A percentile compares a stretch with the other conserved stretches of the same genome.
Conservation (phyloP, 2,888 invertebrate species). For the Pyrrhia umbra region DNA sequence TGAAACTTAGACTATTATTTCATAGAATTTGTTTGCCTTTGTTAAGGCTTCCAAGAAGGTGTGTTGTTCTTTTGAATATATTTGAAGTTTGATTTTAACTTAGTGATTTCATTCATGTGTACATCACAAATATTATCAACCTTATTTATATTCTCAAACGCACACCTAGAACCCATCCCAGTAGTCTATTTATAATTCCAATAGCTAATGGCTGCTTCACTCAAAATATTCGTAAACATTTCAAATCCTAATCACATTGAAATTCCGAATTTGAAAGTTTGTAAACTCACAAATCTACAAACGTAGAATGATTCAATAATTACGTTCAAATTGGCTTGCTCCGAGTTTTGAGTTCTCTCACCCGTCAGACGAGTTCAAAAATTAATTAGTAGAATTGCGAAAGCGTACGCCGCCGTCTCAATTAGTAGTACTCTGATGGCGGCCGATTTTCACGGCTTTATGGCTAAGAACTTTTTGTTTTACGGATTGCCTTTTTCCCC, state of each 20-base stretch:
- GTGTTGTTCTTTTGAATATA: no score
- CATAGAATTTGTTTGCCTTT: no score
- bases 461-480: conserved; percentile 58
- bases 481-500: conserved; percentile 45
- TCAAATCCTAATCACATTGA: conserved; percentile 39
- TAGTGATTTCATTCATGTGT: no score
- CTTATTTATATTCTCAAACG: background rate
- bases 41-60: no score
- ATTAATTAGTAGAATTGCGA: conserved; percentile 78
- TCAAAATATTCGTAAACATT: conserved; percentile 45
- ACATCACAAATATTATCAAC: no score
- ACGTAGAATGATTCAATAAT: conserved; percentile 74
- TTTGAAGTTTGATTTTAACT: no score
- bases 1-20: no score
- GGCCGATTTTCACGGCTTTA: conserved; percentile 66
- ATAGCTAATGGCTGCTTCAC: conserved; percentile 27
- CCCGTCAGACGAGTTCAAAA: conserved; percentile 74
- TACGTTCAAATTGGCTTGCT: conserved; percentile 70
- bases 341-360: conserved; percentile 64
- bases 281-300: conserved; percentile 60
- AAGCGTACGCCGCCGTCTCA: conserved; percentile 69
- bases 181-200: conserved; percentile 11
- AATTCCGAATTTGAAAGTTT: conserved; percentile 46
- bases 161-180: conserved; percentile 6
- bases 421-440: conserved; percentile 66